Evolutionary conservation across 2,797 vertebrate species (phyloP).

Genomic region (Delichon dasypus): DNA sequence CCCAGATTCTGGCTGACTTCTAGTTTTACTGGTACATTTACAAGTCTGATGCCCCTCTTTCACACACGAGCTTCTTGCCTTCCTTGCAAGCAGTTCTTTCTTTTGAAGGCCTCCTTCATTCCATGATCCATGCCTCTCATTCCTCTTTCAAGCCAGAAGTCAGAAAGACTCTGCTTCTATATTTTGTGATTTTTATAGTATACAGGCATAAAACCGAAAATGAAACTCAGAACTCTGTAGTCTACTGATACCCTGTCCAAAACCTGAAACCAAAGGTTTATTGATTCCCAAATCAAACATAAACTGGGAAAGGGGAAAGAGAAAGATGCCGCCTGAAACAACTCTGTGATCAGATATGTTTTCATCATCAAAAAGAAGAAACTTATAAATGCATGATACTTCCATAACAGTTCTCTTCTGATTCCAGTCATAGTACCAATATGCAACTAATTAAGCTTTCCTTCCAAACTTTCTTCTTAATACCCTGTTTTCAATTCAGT

Average conservation of each 20-base stretch:
- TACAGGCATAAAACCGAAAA: neutral
- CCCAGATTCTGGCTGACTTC: neutral
- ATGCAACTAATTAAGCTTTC: neutral
- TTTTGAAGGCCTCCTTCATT: neutral
- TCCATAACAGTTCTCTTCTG: neutral
- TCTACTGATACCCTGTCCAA: neutral
- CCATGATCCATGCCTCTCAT: neutral
- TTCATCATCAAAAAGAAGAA: neutral
- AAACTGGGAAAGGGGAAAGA: neutral
- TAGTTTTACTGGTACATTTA: neutral
- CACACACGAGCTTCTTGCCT: neutral
- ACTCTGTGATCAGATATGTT: neutral
- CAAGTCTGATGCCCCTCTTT: neutral
- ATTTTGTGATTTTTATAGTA: neutral
- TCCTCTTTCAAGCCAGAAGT: neutral
- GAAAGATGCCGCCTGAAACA: neutral
- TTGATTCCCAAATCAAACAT: neutral
- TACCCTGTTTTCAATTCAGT: neutral
- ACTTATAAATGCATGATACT: neutral
- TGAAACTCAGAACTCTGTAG: neutral
- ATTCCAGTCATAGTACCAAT: neutral
- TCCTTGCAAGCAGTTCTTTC: neutral
- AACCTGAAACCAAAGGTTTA: neutral
- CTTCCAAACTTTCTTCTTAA: neutral
- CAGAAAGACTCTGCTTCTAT: neutral